Evolutionary conservation across 2,113 vertebrate genomes (phyloP).

Genomic region (Labeo catla): DNA sequence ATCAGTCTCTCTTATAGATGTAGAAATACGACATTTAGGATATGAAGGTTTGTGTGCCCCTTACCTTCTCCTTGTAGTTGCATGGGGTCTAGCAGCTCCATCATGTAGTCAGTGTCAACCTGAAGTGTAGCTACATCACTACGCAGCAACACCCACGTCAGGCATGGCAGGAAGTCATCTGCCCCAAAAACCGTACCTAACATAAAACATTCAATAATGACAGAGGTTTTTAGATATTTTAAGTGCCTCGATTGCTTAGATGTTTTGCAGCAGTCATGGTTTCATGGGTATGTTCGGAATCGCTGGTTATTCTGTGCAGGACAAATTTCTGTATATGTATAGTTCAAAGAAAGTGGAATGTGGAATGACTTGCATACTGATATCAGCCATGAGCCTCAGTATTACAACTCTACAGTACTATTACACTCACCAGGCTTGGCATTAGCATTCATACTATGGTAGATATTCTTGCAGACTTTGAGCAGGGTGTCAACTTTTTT

Average conservation of each 20-base stretch:
- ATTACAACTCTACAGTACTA: not conserved
- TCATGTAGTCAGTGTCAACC: constrained; percentile 89
- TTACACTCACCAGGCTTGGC: constrained; percentile 68
- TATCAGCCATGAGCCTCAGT: not conserved
- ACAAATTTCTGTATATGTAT: no score
- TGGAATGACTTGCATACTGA: not conserved
- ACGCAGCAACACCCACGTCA: constrained; percentile 84
- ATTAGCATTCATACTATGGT: constrained; percentile 80
- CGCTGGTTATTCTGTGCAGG: not conserved
- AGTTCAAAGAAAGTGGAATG: not conserved
- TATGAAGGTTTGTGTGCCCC: constrained; percentile 1
- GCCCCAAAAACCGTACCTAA: constrained; percentile 82
- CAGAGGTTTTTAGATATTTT: not conserved
- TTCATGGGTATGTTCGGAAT: not conserved
- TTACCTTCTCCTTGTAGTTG: constrained; percentile 87
- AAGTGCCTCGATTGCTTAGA: not conserved
- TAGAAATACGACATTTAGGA: no score
- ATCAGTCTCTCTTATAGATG: no score
- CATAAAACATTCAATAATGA: not conserved
- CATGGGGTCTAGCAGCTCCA: constrained; percentile 87
- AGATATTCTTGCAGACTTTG: constrained; percentile 85
- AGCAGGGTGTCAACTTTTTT: constrained; percentile 84
- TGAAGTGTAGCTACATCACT: constrained; percentile 81
- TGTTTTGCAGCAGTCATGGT: not conserved
- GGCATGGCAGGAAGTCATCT: constrained; percentile 87